phyloP scores from a whole-genome alignment of 2,888 invertebrate genomes.

The Crematogaster levior region DNA sequence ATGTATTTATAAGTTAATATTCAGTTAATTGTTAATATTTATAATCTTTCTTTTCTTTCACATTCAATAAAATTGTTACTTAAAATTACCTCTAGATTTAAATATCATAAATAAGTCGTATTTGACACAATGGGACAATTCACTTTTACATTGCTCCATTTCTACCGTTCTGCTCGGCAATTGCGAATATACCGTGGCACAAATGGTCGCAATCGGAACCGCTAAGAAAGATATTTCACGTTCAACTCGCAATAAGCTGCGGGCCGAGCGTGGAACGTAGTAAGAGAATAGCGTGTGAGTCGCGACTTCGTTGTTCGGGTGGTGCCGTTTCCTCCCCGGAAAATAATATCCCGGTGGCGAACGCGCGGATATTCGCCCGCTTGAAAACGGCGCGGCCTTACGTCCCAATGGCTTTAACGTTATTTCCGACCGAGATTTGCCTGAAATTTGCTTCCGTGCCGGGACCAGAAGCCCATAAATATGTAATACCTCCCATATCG shows the following conservation, averaged over 20 bases:
- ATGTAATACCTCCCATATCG: slow-evolving; percentile 84
- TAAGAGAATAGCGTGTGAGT: slow-evolving; percentile 44
- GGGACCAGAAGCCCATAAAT: slow-evolving; percentile 84
- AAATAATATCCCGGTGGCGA: slow-evolving; percentile 72
- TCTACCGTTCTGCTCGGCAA: slow-evolving; percentile 10
- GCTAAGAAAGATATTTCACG: slow-evolving; percentile 35
- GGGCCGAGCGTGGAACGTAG: slow-evolving; percentile 33
- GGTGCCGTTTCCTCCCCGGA: slow-evolving; percentile 52
- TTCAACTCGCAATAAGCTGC: slow-evolving; percentile 66
- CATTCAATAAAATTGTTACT: background rate
- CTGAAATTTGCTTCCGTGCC: slow-evolving; percentile 83
- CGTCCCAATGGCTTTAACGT: slow-evolving; percentile 81
- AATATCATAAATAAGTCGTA: slow-evolving; percentile 4
- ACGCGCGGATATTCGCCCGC: slow-evolving; percentile 62
- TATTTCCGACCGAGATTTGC: slow-evolving; percentile 83
- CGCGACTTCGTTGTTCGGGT: slow-evolving; percentile 27
- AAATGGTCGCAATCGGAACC: slow-evolving; percentile 39
- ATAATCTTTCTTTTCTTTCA: background rate
- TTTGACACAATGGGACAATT: background rate
- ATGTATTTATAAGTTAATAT: too few species aligned
- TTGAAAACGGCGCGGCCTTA: slow-evolving; percentile 73
- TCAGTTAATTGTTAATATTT: background rate
- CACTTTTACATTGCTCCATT: slow-evolving; percentile 3
- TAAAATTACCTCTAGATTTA: background rate
- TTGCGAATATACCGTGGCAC: slow-evolving; percentile 25